These are phyloP conservation scores for Diadromus collaris DNA, from an alignment of 2,888 invertebrate genomes.

Conservation along the genomic window DNA sequence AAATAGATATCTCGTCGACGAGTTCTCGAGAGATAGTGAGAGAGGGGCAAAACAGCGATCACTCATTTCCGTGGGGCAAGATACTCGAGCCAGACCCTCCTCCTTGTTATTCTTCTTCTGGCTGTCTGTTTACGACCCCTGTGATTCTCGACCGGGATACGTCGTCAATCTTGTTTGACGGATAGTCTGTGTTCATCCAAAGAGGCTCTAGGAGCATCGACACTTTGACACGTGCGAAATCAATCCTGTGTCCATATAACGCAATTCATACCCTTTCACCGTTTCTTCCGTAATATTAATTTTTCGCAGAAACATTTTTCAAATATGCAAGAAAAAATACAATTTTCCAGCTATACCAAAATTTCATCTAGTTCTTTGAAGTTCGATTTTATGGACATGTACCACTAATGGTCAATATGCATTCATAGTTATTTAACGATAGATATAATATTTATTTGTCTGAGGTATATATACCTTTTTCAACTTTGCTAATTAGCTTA, in stretches of 20 bases:
- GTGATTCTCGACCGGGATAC: conserved; percentile 11
- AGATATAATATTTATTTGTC: too few relatives aligned
- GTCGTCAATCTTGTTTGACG: conserved; percentile 50
- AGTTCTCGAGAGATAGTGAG: conserved; percentile 4
- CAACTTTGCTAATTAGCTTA: too few relatives aligned
- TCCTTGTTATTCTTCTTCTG: conserved; percentile 33
- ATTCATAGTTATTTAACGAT: background rate
- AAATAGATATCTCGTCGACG: conserved; percentile 57
- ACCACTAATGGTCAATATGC: background rate
- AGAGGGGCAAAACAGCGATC: conserved; percentile 38
- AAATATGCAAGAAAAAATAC: background rate
- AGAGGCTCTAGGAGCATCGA: conserved; percentile 47
- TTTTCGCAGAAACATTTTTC: background rate
- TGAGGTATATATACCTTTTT: too few relatives aligned
- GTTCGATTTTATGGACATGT: too few relatives aligned
- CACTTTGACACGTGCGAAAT: conserved; percentile 39
- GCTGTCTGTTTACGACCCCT: conserved; percentile 45
- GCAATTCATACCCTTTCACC: background rate
- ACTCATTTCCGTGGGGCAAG: conserved; percentile 57
- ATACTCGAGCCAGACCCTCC: conserved; percentile 44
- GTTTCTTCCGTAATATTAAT: background rate
- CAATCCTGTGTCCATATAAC: conserved; percentile 35
- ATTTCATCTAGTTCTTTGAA: too few relatives aligned
- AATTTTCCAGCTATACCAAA: background rate
- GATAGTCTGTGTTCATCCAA: conserved; percentile 32